A percentile compares a stretch with the other conserved stretches of the same genome.
phyloP scores from a whole-genome alignment of 1,140 invertebrate genomes.

The Drosophila sturtevanti region DNA sequence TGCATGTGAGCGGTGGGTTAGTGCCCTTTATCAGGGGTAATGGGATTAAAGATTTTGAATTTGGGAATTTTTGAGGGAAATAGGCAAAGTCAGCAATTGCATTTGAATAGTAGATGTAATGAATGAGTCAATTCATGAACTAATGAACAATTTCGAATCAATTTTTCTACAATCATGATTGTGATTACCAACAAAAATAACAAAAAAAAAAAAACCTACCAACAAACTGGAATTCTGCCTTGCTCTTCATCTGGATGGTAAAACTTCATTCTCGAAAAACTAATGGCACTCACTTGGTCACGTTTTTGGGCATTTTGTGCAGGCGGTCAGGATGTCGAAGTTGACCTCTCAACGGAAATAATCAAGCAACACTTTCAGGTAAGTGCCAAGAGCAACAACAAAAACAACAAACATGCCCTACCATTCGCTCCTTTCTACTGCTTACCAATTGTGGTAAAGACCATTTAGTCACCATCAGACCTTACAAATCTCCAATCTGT shows the following conservation, averaged over 20 bases:
- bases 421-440: not conserved
- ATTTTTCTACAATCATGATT: slow-evolving; percentile 56
- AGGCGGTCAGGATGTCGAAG: slow-evolving; percentile 82
- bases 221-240: slow-evolving; percentile 24
- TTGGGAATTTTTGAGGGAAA: not conserved
- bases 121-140: slow-evolving; percentile 57
- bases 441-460: too few relatives aligned
- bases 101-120: slow-evolving; percentile 31
- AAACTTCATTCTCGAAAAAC: slow-evolving; percentile 37
- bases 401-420: slow-evolving; percentile 30
- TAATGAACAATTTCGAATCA: slow-evolving; percentile 65
- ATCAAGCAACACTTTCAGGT: slow-evolving; percentile 83
- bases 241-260: slow-evolving; percentile 1
- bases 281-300: slow-evolving; percentile 67
- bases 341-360: slow-evolving; percentile 83
- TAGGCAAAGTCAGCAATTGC: slow-evolving; percentile 3
- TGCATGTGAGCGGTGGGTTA: not conserved
- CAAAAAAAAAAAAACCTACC: slow-evolving; percentile 43
- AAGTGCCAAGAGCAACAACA: slow-evolving; percentile 48
- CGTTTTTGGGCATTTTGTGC: slow-evolving; percentile 59
- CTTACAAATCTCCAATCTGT: not conserved
- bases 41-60: too few relatives aligned
- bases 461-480: too few relatives aligned
- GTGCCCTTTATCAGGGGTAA: not conserved
- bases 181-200: slow-evolving; percentile 35